Evolutionary conservation across 2,888 invertebrate species (phyloP), one percentile per base, ranked within the genome.

Genomic region (Allolobophora icterica): DNA sequence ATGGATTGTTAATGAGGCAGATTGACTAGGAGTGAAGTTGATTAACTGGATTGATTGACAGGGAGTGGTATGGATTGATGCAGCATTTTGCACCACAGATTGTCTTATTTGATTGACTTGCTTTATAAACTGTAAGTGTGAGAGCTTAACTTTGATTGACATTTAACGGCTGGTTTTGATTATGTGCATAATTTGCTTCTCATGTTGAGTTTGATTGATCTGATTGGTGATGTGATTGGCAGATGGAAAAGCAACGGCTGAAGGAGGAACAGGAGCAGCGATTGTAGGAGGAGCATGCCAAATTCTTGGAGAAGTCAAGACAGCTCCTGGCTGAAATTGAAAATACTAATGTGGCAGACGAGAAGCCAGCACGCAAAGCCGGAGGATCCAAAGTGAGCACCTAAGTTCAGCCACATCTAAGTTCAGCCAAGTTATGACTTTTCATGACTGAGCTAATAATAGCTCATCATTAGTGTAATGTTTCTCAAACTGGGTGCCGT

Each of bases 281-380:
- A 91, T 92, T 94, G 93, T 93, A 97, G 91, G 97, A 97, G 93
- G 98, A 98, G 95, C 97, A 99, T 89, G 98, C 98, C 94, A 98
- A 99, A 94, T 99, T 97, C 96, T 98, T 98, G 93, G 99, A 99
- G 95, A 99, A 99, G 96, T 99, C 99, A 0, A 99, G 98, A 96
- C 97, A 97, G 94, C 97, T 98, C 0, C 95, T 98, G 42, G 87
- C 87, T 35, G 95, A 98, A 83, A 98, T 98, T 94, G 97, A 97
- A n/a, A 98, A 98, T 91, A 34, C 45, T n/a, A 89, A 21, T 30
- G 97, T 97, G 96, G 97, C 97, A 0, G 96, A 96, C 3, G 98
- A 98, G 94, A 96, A 97, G 94, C 95, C 95, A 0, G 84, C 33
- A 87, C 93, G 93, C 83, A 94, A 93, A 90, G 92, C 93, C 34